phyloP scores from a whole-genome alignment of 1,140 invertebrate genomes.

The Leptopilina clavipes region DNA sequence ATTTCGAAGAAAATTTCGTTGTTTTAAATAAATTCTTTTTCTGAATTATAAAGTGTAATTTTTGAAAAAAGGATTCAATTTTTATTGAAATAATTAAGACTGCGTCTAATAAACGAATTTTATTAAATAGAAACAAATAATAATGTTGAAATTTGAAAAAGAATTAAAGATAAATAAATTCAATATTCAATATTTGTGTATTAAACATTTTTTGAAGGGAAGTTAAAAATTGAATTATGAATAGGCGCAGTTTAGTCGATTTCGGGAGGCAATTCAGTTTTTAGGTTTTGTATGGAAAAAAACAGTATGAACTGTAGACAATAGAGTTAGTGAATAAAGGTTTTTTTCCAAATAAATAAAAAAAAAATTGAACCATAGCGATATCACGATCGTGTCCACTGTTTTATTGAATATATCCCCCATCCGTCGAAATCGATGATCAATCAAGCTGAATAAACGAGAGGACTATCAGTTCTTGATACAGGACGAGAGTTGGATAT shows the following conservation, averaged over 20 bases:
- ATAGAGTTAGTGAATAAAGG: background rate
- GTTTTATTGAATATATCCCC: conserved; percentile 4
- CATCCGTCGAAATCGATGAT: conserved; percentile 11
- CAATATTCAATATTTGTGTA: background rate
- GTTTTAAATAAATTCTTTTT: too few species aligned
- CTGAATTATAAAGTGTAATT: too few species aligned
- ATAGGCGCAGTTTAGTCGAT: background rate
- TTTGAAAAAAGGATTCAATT: too few species aligned
- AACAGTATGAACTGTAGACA: background rate
- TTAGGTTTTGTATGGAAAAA: conserved; percentile 7
- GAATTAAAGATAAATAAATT: background rate
- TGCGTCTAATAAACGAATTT: too few species aligned
- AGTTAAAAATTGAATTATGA: background rate
- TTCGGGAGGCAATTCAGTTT: background rate
- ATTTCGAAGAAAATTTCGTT: too few species aligned
- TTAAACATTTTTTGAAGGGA: background rate
- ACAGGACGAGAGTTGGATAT: background rate
- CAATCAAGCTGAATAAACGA: conserved; percentile 31
- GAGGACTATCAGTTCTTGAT: conserved; percentile 11
- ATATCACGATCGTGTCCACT: background rate
- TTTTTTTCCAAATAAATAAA: conserved; percentile 8
- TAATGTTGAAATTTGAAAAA: background rate
- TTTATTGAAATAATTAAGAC: too few species aligned
- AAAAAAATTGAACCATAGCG: background rate
- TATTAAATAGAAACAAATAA: background rate